Conservation (phyloP, 2,888 invertebrate species). For the Zaprionus bogoriensis region DNA sequence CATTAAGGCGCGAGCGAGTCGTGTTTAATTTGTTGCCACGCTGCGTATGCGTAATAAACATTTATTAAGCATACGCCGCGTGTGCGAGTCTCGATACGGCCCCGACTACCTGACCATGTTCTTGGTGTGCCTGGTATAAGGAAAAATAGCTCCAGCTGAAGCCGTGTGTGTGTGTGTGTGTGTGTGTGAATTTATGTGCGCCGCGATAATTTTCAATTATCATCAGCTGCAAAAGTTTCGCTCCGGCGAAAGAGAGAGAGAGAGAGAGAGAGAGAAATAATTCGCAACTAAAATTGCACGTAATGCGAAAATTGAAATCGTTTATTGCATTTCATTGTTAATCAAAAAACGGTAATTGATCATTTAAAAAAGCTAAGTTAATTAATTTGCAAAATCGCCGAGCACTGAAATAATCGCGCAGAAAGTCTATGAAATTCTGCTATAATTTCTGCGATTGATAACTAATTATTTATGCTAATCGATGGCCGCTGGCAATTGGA, state of each 20-base stretch:
- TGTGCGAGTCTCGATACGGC: not conserved
- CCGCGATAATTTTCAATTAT: slow-evolving; percentile 13
- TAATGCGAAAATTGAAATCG: slow-evolving; percentile 12
- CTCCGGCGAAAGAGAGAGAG: slow-evolving; percentile 2
- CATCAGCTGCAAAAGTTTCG: slow-evolving; percentile 3
- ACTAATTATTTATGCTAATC: not conserved
- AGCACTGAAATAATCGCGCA: not conserved
- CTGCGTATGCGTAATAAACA: slow-evolving; percentile 54
- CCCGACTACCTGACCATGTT: no score
- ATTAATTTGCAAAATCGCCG: not conserved
- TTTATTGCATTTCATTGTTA: slow-evolving; percentile 1
- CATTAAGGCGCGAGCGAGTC: slow-evolving; percentile 43
- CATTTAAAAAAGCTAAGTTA: not conserved
- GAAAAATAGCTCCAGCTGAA: not conserved
- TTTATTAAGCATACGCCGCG: slow-evolving; percentile 32
- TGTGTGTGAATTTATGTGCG: not conserved
- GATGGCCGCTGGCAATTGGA: not conserved
- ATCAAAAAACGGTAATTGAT: not conserved
- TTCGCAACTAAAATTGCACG: slow-evolving; percentile 9
- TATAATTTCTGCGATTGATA: not conserved
- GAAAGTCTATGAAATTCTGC: not conserved
- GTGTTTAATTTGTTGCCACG: slow-evolving; percentile 53
- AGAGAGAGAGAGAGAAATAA: no score
- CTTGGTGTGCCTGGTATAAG: no score
- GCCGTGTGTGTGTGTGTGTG: not conserved